Evolutionary conservation across 1,140 invertebrate genomes (phyloP), one percentile per base, ranked within the genome.

Genomic region (Drosophila albomicans): DNA sequence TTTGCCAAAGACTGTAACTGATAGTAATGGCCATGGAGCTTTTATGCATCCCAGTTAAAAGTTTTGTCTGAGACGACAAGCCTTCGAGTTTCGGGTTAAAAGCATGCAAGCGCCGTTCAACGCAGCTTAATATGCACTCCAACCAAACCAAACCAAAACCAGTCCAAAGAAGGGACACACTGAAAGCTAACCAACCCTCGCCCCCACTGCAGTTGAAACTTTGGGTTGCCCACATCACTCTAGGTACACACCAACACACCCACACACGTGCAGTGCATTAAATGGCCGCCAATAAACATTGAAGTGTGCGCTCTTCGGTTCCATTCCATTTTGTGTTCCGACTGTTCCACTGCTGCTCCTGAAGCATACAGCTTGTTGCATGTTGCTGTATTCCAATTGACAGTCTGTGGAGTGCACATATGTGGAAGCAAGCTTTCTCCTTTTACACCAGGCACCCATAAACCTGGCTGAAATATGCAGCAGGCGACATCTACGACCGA

Each of bases 281-380:
- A 76, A 76, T 72, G 68, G 74, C 78, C 75, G 80, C 85, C 82
- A 85, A 85, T 85, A 85, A 84, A 75, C 82, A 85, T 86, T 75
- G 75, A 78, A 78, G 78, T 69, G 82, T 45, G 57, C 51, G 41
- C 51, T 52, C 28, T 15, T 52, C 51, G n/a, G 11, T 52, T 32
- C 28, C n/a, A 52, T 32, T 54, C 51, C 51, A 54, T 30, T 54
- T 35, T 32, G 49, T 32, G n/a, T 43, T 8, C 32, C 16, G 5
- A 5, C 13, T 32, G 25, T 10, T 11, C 8, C 28, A 8, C 32
- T 1, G 3, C 16, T 25, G 20, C 32, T 38, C 30, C 13, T 41
- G 13, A 8, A 5, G n/a, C 57, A 35, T 5, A 1, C 5, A 7
- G 16, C 54, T 5, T 32, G 30, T 38, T 1, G 35, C 61, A 66